Evolutionary conservation across 2,797 vertebrate genomes (phyloP).

Genomic region (Glyptemys insculpta): DNA sequence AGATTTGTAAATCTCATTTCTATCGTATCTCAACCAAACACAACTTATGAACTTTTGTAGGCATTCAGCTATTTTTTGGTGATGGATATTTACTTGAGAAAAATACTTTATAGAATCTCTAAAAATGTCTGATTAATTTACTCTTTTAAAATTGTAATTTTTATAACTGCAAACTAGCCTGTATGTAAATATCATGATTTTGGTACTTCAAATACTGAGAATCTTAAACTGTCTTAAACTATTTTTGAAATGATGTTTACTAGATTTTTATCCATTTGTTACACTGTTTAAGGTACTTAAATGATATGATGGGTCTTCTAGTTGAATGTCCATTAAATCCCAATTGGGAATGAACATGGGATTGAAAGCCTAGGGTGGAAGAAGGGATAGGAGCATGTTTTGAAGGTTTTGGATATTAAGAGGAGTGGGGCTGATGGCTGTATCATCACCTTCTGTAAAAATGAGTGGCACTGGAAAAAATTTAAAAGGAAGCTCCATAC

Average conservation of each 20-base stretch:
- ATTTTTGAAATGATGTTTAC: not conserved
- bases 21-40: not conserved
- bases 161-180: not conserved
- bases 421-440: not conserved
- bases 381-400: not conserved
- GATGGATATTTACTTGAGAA: not conserved
- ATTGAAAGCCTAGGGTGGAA: not conserved
- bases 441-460: not conserved
- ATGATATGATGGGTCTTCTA: not conserved
- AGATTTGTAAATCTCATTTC: not conserved
- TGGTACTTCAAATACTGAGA: not conserved
- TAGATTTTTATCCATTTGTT: not conserved
- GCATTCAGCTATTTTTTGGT: not conserved
- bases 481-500: not conserved
- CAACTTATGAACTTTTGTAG: not conserved
- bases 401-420: not conserved
- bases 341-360: rapidly evolving
- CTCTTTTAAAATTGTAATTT: not conserved
- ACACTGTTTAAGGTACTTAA: not conserved
- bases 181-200: not conserved
- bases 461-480: not conserved
- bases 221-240: not conserved
- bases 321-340: not conserved
- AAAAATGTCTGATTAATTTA: not conserved
- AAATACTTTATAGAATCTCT: not conserved